These are phyloP conservation scores for Cynodonichthys magdalenae DNA, from an alignment of 2,797 vertebrate species.

Conservation along the genomic window DNA sequence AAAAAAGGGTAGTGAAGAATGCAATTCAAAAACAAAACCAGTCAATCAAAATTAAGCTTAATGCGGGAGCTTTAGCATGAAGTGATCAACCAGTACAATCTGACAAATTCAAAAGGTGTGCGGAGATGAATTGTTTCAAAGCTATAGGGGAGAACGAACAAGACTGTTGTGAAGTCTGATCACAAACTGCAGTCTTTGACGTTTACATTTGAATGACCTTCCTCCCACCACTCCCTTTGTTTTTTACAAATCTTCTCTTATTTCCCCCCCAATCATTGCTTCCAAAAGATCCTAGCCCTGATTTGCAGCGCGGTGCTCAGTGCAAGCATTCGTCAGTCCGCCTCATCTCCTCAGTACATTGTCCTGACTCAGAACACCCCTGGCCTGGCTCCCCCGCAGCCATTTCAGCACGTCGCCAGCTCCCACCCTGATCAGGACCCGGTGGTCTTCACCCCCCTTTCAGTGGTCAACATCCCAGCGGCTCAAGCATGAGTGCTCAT, in stretches of 20 bases:
- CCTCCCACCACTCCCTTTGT: neutral
- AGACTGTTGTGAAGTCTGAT: too few species aligned
- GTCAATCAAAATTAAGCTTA: too few species aligned
- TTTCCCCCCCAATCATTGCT: neutral
- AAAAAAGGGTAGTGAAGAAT: neutral
- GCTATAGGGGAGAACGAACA: too few species aligned
- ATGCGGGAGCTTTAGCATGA: too few species aligned
- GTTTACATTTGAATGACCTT: conserved; percentile 4
- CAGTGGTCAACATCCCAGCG: conserved; percentile 39
- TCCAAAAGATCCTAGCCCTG: conserved; percentile 52
- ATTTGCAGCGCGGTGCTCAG: conserved; percentile 58
- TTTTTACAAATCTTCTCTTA: neutral
- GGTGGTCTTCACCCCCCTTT: conserved; percentile 53
- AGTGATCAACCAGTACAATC: too few species aligned
- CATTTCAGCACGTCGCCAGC: conserved; percentile 19
- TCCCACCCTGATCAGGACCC: conserved; percentile 39
- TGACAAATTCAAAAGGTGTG: too few species aligned
- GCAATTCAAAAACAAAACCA: neutral
- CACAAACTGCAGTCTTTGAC: neutral
- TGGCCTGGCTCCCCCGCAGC: conserved; percentile 1
- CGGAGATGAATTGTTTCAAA: neutral
- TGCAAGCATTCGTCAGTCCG: conserved; percentile 21
- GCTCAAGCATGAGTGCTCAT: conserved; percentile 20
- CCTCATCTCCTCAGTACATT: conserved; percentile 59
- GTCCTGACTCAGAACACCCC: conserved; percentile 44